Conservation (phyloP, 2,113 vertebrate species). For the Sardina pilchardus region DNA sequence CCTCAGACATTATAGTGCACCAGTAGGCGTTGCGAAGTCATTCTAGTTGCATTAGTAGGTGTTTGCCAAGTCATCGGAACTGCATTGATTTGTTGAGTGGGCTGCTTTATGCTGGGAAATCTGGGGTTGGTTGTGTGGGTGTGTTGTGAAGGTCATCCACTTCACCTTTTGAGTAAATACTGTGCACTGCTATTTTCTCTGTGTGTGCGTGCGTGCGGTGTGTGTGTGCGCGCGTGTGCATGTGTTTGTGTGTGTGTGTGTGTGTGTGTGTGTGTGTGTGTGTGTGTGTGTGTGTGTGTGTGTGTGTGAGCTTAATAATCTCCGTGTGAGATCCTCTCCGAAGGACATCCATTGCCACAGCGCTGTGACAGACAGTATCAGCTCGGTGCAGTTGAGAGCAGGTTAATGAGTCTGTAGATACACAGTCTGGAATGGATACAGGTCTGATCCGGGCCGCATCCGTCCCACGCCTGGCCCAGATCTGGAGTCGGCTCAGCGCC, state of each 20-base stretch:
- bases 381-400: background rate
- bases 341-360: background rate
- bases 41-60: background rate
- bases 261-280: too few relatives aligned
- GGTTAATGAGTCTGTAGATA: background rate
- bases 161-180: background rate
- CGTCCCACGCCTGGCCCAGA: background rate
- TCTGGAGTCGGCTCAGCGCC: background rate
- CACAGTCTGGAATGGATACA: background rate
- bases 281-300: background rate
- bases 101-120: background rate
- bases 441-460: background rate
- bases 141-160: background rate
- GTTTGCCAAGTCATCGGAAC: background rate
- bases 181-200: background rate
- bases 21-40: background rate
- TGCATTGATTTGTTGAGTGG: background rate
- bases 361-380: background rate
- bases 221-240: background rate
- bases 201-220: background rate
- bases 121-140: background rate
- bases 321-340: conserved; percentile 1
- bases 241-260: background rate
- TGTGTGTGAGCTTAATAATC: background rate
- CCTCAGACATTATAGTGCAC: too few relatives aligned